phyloP scores from a whole-genome alignment of 2,113 vertebrate species.

The Coracopsis vasa region DNA sequence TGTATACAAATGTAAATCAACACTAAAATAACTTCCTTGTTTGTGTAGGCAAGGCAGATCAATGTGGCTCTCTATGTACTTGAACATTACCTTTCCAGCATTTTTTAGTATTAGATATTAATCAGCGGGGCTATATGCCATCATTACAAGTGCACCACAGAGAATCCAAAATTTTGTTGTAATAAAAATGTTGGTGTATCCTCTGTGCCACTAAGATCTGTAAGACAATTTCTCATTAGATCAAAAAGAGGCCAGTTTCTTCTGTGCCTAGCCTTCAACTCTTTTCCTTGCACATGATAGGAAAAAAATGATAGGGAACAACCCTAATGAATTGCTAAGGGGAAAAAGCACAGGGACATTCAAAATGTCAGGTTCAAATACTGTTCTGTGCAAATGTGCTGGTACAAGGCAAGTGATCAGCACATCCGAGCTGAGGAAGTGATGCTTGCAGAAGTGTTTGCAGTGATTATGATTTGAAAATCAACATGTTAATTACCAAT shows the following conservation, averaged over 20 bases:
- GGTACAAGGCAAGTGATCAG: neutral
- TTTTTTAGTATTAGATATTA: neutral
- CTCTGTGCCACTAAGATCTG: neutral
- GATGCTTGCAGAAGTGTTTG: neutral
- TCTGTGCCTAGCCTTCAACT: neutral
- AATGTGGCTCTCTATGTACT: neutral
- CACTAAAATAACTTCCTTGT: conserved; percentile 11
- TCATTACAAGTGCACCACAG: neutral
- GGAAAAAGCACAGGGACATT: neutral
- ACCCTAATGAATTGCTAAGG: neutral
- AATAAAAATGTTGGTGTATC: neutral
- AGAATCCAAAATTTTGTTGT: neutral
- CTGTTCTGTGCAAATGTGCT: neutral
- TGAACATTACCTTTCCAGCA: neutral
- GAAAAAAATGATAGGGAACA: neutral
- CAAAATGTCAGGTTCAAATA: neutral
- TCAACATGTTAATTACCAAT: neutral
- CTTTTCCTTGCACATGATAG: neutral
- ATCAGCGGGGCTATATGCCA: neutral
- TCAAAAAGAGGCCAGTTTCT: neutral
- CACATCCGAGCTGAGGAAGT: neutral
- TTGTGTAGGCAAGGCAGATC: neutral
- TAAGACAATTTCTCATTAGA: neutral
- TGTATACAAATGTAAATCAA: neutral
- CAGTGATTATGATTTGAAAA: neutral